A percentile compares a stretch with the other conserved stretches of the same genome.
phyloP scores from a whole-genome alignment of 1,140 invertebrate genomes.

The Venturia canescens region DNA sequence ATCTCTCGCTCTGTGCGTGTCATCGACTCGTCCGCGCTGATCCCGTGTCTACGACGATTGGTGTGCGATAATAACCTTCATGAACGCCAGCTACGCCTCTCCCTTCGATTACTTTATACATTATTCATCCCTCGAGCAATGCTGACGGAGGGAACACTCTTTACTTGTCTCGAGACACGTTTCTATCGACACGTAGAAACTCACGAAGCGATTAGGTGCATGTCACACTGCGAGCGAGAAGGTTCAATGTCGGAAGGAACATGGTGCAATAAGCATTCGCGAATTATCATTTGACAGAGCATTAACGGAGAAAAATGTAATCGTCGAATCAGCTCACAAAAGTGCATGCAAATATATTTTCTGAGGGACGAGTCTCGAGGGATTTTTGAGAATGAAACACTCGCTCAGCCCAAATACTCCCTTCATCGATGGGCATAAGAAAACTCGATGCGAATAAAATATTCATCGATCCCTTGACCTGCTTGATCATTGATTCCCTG shows the following conservation, averaged over 20 bases:
- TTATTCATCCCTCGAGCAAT: neutral
- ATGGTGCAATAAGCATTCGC: too few relatives aligned
- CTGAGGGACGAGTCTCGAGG: too few relatives aligned
- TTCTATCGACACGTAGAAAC: neutral
- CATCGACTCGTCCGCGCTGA: slow-evolving; percentile 39
- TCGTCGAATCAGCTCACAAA: too few relatives aligned
- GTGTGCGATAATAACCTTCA: slow-evolving; percentile 11
- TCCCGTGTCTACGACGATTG: slow-evolving; percentile 8
- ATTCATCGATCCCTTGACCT: neutral
- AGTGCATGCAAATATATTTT: too few relatives aligned
- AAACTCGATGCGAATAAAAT: neutral
- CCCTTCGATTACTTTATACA: slow-evolving; percentile 1
- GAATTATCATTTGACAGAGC: too few relatives aligned
- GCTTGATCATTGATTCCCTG: neutral
- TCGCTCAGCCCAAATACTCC: neutral
- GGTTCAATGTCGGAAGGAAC: too few relatives aligned
- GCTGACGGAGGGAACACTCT: neutral
- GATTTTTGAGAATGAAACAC: too few relatives aligned
- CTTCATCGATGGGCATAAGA: neutral
- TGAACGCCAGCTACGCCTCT: neutral
- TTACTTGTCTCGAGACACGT: neutral
- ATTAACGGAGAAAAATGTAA: too few relatives aligned
- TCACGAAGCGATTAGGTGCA: too few relatives aligned
- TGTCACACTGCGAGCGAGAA: too few relatives aligned
- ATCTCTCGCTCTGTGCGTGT: slow-evolving; percentile 43